phyloP scores from a whole-genome alignment of 2,113 vertebrate genomes.

The Pao palembangensis region DNA sequence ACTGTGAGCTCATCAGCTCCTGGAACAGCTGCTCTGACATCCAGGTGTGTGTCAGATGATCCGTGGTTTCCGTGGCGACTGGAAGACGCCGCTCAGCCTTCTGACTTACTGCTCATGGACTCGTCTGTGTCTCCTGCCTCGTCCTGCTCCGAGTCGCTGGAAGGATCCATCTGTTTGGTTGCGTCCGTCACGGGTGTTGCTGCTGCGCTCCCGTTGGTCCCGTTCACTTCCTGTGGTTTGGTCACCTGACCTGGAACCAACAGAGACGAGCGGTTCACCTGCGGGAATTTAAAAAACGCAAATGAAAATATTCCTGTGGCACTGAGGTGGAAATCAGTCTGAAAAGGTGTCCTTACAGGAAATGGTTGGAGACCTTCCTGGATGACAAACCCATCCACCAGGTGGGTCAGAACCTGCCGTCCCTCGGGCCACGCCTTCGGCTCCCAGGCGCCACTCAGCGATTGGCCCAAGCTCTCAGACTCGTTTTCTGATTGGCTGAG shows the following conservation, averaged over 20 bases:
- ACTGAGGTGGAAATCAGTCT: too few species aligned
- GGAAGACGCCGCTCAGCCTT: not conserved
- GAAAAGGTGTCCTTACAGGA: conserved; percentile 78
- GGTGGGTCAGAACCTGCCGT: conserved; percentile 84
- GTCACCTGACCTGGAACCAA: conserved; percentile 56
- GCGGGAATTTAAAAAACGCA: not conserved
- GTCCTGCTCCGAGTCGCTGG: conserved; percentile 65
- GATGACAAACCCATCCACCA: conserved; percentile 97
- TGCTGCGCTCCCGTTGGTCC: conserved; percentile 48
- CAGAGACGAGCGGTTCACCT: conserved; percentile 75
- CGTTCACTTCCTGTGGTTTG: conserved; percentile 61
- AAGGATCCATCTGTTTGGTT: conserved; percentile 40
- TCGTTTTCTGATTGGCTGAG: conserved; percentile 44
- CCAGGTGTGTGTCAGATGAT: too few species aligned
- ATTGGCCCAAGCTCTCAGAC: conserved; percentile 23
- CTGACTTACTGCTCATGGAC: conserved; percentile 36
- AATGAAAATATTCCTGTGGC: not conserved
- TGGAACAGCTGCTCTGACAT: not conserved
- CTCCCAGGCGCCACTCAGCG: conserved; percentile 43
- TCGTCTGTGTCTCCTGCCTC: conserved; percentile 45
- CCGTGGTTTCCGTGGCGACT: not conserved
- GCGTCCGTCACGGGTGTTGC: conserved; percentile 34
- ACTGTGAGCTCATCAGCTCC: not conserved
- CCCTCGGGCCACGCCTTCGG: conserved; percentile 62
- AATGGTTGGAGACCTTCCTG: conserved; percentile 94